Evolutionary conservation across 2,797 vertebrate genomes (phyloP), one percentile per base, ranked within the genome.

Genomic region (Antennarius maculatus): DNA sequence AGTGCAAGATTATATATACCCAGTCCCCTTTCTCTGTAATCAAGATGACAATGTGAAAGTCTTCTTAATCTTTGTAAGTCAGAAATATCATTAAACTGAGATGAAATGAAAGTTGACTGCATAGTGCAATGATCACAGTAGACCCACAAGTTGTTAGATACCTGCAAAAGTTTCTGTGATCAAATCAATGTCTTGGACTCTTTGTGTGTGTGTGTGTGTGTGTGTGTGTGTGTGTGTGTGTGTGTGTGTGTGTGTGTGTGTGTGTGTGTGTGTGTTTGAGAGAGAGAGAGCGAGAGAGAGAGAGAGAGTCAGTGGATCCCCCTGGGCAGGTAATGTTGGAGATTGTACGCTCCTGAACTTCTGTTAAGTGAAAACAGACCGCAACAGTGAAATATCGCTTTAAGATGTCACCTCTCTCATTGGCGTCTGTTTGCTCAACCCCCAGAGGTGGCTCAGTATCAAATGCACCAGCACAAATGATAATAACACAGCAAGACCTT

Each of bases 391-490:
- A 87, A 83, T 87, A 89, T 84, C 81, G 27, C 79, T 86, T 88
- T 84, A 83, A 85, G 77, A 88, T 84, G 80, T 86, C 58, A 57
- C 71, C 83, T 82, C 61, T 76, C 47, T 69, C 76, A 15, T n/a
- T 53, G 74, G 56, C 59, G 69, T 86, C 77, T 89, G 83, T 91
- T 92, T 90, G 88, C 90, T 88, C 84, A 82, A 66, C 76, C 77
- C 74, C 83, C 77, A 78, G 79, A 86, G 73, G 84, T 80, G 31
- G 61, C 53, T 54, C 78, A 69, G 82, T 87, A 90, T 93, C 90
- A 92, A 92, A 92, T 92, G 90, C 90, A 86, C 86, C 89, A 89
- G 91, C 90, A 92, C 91, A 92, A 91, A 91, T 90, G 88, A 92
- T 90, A 91, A 91, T 91, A 94, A 92, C 91, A 91, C 90, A 82